Percentiles rank a stretch among this genome's conserved stretches.
Conservation (phyloP, 2,888 invertebrate species). For the Opisthograptis luteolata region DNA sequence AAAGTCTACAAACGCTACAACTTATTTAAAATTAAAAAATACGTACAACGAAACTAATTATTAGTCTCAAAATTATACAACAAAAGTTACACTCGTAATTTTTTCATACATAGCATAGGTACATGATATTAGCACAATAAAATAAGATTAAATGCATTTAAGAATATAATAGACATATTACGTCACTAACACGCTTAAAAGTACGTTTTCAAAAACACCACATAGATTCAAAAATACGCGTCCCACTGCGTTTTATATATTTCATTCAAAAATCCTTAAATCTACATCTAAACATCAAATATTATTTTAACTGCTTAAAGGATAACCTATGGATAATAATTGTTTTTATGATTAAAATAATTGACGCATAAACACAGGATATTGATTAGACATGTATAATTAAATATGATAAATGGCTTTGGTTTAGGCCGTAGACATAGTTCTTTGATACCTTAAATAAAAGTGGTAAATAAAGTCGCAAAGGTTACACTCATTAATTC, state of each 20-base stretch:
- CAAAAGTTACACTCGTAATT: constrained; percentile 14
- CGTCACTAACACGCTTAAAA: constrained; percentile 30
- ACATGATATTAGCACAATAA: constrained; percentile 16
- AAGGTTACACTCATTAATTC: constrained; percentile 5
- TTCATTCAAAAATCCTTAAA: constrained; percentile 29
- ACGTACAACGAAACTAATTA: constrained; percentile 34
- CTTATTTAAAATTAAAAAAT: constrained; percentile 34
- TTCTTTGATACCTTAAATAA: constrained; percentile 10
- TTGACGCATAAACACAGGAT: constrained; percentile 30
- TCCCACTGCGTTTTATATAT: constrained; percentile 53
- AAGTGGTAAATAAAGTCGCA: neutral
- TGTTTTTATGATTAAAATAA: constrained; percentile 21
- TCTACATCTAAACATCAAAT: constrained; percentile 30
- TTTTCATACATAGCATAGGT: constrained; percentile 7
- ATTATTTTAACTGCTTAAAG: constrained; percentile 49
- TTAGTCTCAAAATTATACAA: constrained; percentile 19
- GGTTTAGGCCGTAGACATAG: constrained; percentile 30
- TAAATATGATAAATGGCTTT: constrained; percentile 23
- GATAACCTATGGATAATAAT: constrained; percentile 45
- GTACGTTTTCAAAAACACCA: constrained; percentile 53
- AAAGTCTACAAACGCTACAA: constrained; percentile 20
- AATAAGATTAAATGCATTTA: constrained; percentile 46
- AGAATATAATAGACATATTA: constrained; percentile 35
- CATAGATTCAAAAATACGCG: constrained; percentile 62
- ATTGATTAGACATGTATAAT: neutral